Conservation (phyloP, 1,140 invertebrate species). For the Drosophila sturtevanti region DNA sequence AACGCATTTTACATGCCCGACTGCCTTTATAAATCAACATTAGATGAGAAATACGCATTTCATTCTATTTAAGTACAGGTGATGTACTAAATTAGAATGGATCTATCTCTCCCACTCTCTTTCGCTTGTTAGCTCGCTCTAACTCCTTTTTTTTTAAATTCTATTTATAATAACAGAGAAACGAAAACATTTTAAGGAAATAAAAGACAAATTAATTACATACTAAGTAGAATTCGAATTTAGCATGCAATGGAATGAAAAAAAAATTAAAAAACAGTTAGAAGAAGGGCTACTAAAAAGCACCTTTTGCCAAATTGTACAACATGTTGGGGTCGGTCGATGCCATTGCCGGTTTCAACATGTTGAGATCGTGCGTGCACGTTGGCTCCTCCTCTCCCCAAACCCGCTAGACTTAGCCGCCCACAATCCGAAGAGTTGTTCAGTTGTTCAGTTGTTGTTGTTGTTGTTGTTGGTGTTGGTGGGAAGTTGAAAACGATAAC, state of each 20-base stretch:
- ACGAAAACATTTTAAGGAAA: background rate
- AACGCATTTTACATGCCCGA: constrained; percentile 36
- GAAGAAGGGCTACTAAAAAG: background rate
- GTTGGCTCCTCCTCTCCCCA: background rate
- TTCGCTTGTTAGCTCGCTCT: no score
- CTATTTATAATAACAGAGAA: background rate
- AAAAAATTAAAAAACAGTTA: constrained; percentile 28
- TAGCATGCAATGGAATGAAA: background rate
- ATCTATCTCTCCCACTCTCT: background rate
- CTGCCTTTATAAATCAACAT: constrained; percentile 37
- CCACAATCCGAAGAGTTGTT: constrained; percentile 2
- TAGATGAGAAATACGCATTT: constrained; percentile 27
- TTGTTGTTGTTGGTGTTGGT: no score
- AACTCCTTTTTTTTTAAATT: no score
- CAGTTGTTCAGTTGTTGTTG: background rate
- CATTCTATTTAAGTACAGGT: constrained; percentile 45
- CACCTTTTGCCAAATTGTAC: background rate
- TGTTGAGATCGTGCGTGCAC: background rate
- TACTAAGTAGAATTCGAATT: constrained; percentile 30
- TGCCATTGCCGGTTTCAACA: background rate
- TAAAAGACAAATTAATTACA: constrained; percentile 14
- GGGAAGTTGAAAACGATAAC: constrained; percentile 11
- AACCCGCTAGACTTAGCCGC: background rate
- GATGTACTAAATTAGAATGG: background rate
- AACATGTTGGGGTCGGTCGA: background rate